Conservation (phyloP, 2,797 vertebrate species). For the Cyclura pinguis region DNA sequence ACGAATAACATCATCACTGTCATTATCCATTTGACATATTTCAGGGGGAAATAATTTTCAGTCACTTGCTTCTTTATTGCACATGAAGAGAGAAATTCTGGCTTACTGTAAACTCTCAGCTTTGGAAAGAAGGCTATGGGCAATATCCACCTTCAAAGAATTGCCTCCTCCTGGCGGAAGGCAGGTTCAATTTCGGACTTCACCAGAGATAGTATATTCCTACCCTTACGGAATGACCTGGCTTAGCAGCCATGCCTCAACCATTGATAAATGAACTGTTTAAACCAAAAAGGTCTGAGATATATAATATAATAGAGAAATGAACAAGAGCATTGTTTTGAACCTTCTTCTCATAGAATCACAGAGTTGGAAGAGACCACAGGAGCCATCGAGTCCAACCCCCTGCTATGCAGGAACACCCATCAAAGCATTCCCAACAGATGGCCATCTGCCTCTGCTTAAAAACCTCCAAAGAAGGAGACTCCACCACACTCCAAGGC, state of each 20-base stretch:
- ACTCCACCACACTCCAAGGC: no score
- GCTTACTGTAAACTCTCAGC: background rate
- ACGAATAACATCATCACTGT: slow-evolving; percentile 21
- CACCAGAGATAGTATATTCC: no score
- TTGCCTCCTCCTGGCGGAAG: background rate
- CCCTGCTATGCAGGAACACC: no score
- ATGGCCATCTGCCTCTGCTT: no score
- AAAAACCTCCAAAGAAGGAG: no score
- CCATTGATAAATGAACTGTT: no score
- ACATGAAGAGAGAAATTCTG: slow-evolving; percentile 6
- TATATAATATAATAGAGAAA: background rate
- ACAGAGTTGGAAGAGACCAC: no score
- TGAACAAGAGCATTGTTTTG: no score
- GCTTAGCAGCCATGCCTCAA: background rate
- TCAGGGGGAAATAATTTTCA: slow-evolving; percentile 24
- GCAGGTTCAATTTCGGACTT: background rate
- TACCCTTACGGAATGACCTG: background rate
- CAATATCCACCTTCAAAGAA: no score
- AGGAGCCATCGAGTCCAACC: no score
- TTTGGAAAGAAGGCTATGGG: background rate
- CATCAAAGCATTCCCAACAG: no score
- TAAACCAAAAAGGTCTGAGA: background rate
- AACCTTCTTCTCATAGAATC: background rate
- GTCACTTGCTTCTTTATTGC: background rate
- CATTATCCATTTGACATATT: slow-evolving; percentile 33